A percentile compares a stretch with the other conserved stretches of the same genome.
Conservation (phyloP, 2,888 invertebrate species). For the Achlya flavicornis region DNA sequence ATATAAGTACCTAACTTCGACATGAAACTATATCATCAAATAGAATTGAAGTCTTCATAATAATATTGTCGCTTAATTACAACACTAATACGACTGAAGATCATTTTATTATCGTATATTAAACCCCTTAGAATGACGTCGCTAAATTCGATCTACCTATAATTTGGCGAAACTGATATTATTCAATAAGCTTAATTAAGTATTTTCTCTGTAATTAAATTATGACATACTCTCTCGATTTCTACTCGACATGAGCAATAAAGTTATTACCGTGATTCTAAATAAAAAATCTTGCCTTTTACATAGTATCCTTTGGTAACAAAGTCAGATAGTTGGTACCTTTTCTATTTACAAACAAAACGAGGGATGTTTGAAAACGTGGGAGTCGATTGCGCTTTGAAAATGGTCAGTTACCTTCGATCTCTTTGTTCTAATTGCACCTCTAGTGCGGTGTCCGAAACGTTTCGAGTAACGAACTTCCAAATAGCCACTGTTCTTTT, state of each 20-base stretch:
- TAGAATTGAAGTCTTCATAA: conserved; percentile 25
- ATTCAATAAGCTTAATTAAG: conserved; percentile 46
- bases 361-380: conserved; percentile 34
- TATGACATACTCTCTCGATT: conserved; percentile 16
- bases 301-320: not conserved
- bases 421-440: conserved; percentile 65
- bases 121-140: conserved; percentile 34
- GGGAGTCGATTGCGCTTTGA: conserved; percentile 51
- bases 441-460: conserved; percentile 38
- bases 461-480: conserved; percentile 48
- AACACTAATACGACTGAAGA: conserved; percentile 21
- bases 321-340: conserved; percentile 13
- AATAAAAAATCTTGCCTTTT: not conserved
- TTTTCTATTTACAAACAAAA: conserved; percentile 36
- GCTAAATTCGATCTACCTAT: conserved; percentile 35
- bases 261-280: not conserved
- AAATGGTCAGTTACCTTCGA: conserved; percentile 51
- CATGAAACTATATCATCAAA: conserved; percentile 1
- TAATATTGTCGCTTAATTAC: conserved; percentile 39
- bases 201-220: conserved; percentile 36
- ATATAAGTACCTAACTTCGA: not conserved
- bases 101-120: conserved; percentile 27
- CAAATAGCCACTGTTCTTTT: conserved; percentile 34
- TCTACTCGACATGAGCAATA: conserved; percentile 12
- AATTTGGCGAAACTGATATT: conserved; percentile 44